phyloP scores from a whole-genome alignment of 2,797 vertebrate species.

The Diplodus sargus region DNA sequence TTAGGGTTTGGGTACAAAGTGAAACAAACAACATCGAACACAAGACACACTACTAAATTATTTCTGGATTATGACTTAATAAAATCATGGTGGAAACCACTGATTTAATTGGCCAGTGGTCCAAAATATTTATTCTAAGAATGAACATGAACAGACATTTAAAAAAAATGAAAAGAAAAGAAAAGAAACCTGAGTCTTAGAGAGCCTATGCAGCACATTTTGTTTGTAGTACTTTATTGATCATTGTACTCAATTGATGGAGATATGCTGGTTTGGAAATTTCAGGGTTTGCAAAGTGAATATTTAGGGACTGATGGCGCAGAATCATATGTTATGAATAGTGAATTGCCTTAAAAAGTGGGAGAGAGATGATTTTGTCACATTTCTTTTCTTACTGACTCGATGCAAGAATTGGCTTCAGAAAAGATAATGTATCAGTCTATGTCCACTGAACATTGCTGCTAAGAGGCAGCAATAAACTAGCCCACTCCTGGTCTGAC shows the following conservation, averaged over 20 bases:
- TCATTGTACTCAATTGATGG: not conserved
- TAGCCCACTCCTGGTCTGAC: conserved; percentile 15
- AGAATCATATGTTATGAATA: conserved; percentile 23
- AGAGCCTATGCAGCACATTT: not conserved
- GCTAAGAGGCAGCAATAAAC: conserved; percentile 36
- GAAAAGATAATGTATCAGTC: conserved; percentile 26
- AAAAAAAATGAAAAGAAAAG: too few species aligned
- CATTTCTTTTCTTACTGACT: conserved; percentile 13
- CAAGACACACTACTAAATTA: too few species aligned
- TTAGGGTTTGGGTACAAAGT: not conserved
- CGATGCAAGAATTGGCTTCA: conserved; percentile 18
- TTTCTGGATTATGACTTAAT: not conserved
- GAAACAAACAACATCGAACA: not conserved
- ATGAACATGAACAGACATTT: too few species aligned
- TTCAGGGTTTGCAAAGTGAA: conserved; percentile 11
- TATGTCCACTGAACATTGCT: conserved; percentile 2
- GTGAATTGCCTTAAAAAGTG: conserved; percentile 19
- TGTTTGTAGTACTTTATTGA: not conserved
- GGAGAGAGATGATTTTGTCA: conserved; percentile 18
- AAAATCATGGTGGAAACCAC: not conserved
- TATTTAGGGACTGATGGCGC: conserved; percentile 17
- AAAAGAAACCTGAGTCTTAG: not conserved
- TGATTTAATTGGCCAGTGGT: not conserved
- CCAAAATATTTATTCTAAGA: too few species aligned
- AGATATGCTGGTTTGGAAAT: conserved; percentile 3